Percentiles rank a stretch among this genome's conserved stretches.
Evolutionary conservation across 2,113 vertebrate species (phyloP).

Genomic region (Rhineura floridana): DNA sequence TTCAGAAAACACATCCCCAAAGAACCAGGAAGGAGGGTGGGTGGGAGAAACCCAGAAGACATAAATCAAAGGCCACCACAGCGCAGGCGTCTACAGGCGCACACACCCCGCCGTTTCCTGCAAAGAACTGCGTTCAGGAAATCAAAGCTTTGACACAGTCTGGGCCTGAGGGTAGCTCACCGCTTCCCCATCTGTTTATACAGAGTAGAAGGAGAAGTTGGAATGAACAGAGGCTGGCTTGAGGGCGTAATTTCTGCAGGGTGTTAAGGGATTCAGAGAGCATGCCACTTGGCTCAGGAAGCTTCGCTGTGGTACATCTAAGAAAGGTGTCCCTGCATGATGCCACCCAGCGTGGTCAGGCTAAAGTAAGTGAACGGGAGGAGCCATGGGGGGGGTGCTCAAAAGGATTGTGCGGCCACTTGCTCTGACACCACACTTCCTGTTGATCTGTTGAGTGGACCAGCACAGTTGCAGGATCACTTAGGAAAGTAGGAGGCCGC

Average conservation of each 20-base stretch:
- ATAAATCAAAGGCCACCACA: background rate
- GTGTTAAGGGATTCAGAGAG: constrained; percentile 50
- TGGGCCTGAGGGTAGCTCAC: background rate
- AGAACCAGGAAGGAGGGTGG: background rate
- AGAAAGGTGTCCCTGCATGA: background rate
- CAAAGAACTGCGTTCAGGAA: background rate
- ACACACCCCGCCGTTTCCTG: background rate
- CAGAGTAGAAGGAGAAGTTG: background rate
- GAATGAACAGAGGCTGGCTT: background rate
- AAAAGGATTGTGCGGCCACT: no score
- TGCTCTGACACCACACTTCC: background rate
- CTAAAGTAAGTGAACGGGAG: background rate
- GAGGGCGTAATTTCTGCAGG: constrained; percentile 70
- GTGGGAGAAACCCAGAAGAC: background rate
- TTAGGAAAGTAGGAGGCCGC: no score
- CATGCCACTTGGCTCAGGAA: constrained; percentile 45
- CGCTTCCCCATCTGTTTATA: background rate
- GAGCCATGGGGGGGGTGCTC: background rate
- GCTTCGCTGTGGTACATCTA: constrained; percentile 45
- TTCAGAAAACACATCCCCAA: background rate
- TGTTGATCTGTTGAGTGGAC: background rate
- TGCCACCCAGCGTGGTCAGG: background rate
- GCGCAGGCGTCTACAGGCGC: background rate
- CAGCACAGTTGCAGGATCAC: background rate
- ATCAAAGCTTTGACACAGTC: background rate